Percentiles rank a stretch among this genome's conserved stretches.
These are phyloP conservation scores for Resseliella maxima DNA, from an alignment of 2,888 invertebrate species.

Conservation along the genomic window DNA sequence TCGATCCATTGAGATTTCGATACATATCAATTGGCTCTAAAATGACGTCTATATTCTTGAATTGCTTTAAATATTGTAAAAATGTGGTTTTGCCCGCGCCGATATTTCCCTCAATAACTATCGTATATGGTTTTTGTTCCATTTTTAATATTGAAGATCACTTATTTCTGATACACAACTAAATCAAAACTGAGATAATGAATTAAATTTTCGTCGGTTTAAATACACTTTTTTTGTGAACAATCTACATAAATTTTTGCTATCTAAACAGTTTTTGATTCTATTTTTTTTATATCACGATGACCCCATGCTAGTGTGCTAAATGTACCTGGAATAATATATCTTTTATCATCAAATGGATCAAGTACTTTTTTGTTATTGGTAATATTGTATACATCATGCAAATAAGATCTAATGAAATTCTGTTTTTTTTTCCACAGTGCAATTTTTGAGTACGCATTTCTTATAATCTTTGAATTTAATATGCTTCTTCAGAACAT, in stretches of 20 bases:
- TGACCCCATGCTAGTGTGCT: not conserved
- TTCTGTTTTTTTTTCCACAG: not conserved
- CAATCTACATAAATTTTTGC: too few relatives aligned
- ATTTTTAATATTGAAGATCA: not conserved
- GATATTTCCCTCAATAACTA: not conserved
- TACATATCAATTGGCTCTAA: not conserved
- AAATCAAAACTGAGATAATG: not conserved
- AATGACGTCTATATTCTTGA: not conserved
- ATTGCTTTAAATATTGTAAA: not conserved
- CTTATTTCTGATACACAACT: not conserved
- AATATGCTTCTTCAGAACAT: not conserved
- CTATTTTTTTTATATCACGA: not conserved
- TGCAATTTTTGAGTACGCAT: not conserved
- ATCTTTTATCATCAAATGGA: not conserved
- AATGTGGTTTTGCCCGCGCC: conserved; percentile 33
- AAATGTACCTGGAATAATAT: not conserved
- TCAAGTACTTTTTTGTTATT: not conserved
- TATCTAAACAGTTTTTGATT: not conserved
- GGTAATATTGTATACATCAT: not conserved
- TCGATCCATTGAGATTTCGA: not conserved
- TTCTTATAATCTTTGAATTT: not conserved
- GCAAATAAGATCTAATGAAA: not conserved
- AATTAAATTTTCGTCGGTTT: not conserved
- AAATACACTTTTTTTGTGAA: not conserved
- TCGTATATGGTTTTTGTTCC: not conserved